Percentiles rank a stretch among this genome's conserved stretches.
These are phyloP conservation scores for Drosophila rhopaloa DNA, from an alignment of 1,140 invertebrate genomes.

Conservation along the genomic window DNA sequence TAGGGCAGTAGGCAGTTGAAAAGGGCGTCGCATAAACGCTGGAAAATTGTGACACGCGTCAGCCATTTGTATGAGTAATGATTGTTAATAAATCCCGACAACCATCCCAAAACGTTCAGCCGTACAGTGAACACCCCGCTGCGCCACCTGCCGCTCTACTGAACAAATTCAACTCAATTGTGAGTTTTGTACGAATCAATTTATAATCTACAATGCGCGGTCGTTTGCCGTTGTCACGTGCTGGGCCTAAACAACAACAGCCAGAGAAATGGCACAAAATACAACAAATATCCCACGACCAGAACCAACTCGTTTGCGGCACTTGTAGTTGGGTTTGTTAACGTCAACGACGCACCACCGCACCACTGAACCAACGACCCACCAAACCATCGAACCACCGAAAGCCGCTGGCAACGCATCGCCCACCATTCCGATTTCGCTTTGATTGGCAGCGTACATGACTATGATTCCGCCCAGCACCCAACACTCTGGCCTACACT, in stretches of 20 bases:
- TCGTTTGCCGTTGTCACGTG: slow-evolving; percentile 73
- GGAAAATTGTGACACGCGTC: slow-evolving; percentile 82
- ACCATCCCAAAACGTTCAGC: slow-evolving; percentile 22
- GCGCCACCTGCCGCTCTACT: slow-evolving; percentile 43
- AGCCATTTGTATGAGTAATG: slow-evolving; percentile 83
- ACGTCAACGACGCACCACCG: slow-evolving; percentile 56
- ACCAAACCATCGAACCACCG: slow-evolving; percentile 4
- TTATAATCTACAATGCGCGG: slow-evolving; percentile 73
- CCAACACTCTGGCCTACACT: slow-evolving; percentile 15
- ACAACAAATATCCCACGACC: slow-evolving; percentile 14
- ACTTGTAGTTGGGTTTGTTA: slow-evolving; percentile 77
- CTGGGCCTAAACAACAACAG: slow-evolving; percentile 37
- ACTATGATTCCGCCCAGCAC: slow-evolving; percentile 27
- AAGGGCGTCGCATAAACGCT: slow-evolving; percentile 77
- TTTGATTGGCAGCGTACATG: slow-evolving; percentile 80
- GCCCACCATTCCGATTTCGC: slow-evolving; percentile 70
- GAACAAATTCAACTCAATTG: slow-evolving; percentile 81
- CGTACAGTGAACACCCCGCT: slow-evolving; percentile 22
- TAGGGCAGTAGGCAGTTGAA: slow-evolving; percentile 67
- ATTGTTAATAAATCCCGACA: slow-evolving; percentile 80
- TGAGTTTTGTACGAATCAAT: slow-evolving; percentile 80
- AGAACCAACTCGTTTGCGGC: slow-evolving; percentile 67
- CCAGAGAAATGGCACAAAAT: slow-evolving; percentile 11
- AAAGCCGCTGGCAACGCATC: slow-evolving; percentile 31
- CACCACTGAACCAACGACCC: neutral